phyloP scores from a whole-genome alignment of 2,797 vertebrate genomes.

The Microchirus variegatus region DNA sequence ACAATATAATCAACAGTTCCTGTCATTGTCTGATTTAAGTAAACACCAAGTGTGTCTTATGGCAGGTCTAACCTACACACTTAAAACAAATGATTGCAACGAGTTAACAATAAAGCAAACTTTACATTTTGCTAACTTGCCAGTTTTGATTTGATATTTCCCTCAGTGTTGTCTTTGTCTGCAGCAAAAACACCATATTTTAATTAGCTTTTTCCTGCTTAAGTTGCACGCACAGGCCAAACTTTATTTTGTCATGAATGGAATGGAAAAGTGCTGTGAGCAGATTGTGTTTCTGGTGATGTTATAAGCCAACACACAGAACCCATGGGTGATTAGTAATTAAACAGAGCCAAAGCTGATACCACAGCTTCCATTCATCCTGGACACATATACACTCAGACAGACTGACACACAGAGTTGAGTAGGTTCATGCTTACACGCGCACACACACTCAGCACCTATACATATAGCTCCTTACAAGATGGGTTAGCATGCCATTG shows the following conservation, averaged over 20 bases:
- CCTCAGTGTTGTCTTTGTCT: too few relatives aligned
- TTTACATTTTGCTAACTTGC: too few relatives aligned
- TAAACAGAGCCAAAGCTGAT: conserved; percentile 74
- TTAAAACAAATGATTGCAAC: too few relatives aligned
- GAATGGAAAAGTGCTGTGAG: conserved; percentile 40
- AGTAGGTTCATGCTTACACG: conserved; percentile 8
- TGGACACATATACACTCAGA: conserved; percentile 39
- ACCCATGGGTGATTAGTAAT: conserved; percentile 72
- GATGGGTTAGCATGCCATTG: conserved; percentile 2
- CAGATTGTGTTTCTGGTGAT: conserved; percentile 42
- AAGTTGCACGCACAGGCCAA: not conserved
- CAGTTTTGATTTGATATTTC: too few relatives aligned
- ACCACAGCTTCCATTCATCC: conserved; percentile 57
- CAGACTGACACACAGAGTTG: conserved; percentile 21
- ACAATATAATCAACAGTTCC: too few relatives aligned
- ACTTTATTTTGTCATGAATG: not conserved
- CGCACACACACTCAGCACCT: conserved; percentile 5
- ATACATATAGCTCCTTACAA: not conserved
- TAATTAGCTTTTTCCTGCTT: not conserved
- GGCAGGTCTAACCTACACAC: too few relatives aligned
- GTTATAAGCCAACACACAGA: conserved; percentile 44
- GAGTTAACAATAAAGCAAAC: too few relatives aligned
- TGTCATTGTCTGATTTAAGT: too few relatives aligned
- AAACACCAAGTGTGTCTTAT: too few relatives aligned
- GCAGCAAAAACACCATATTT: too few relatives aligned